Base-by-base conservation (phyloP, 2,113 vertebrate species). In the Mus spicilegus region DNA sequence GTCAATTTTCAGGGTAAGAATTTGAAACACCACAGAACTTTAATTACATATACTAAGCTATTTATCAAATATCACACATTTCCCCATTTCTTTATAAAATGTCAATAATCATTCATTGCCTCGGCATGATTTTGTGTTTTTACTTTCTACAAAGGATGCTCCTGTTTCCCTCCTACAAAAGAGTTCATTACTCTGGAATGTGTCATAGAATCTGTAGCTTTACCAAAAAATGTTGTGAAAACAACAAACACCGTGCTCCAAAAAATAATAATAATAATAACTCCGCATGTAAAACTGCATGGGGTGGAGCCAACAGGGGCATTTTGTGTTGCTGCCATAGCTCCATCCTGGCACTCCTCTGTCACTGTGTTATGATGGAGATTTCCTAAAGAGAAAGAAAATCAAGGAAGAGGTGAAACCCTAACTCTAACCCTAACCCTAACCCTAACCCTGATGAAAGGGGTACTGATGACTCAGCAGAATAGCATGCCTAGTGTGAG, bases 1-100 rank as follows among this genome's bases (percentile, higher is more conserved):
- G 90, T 92, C 58, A 82, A 81, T 89, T 87, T 93, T 65, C 36
- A 75, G 69, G 49, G 51, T 93, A 39, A 76, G 28, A 94, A 89
- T 72, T 81, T 63, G 20, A 94, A 76, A 65, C 26, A 87, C 30
- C 54, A 26, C 63, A 70, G 82, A 19, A 87, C 10, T 51, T 90
- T 95, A 93, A 95, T 90, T 88, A 87, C 16, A 80, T 36, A 22
- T 46, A 90, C 73, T 69, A 78, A 80, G 49, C 87, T 39, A 69
- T 87, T 95, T 93, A 67, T 86, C 58, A 93, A 72, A 61, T 93
- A 70, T 70, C 69, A 70, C 10, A 72, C 11, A 36, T 19, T 89
- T 89, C 81, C 8, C 9, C 28, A 42, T 86, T 94, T 93, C 28
- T 33, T 49, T 85, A 33, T 56, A 46, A 77, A 90, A 39, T 3